A percentile compares a stretch with the other conserved stretches of the same genome.
Evolutionary conservation across 2,797 vertebrate species (phyloP).

Genomic region (Lepilemur septentrionalis): DNA sequence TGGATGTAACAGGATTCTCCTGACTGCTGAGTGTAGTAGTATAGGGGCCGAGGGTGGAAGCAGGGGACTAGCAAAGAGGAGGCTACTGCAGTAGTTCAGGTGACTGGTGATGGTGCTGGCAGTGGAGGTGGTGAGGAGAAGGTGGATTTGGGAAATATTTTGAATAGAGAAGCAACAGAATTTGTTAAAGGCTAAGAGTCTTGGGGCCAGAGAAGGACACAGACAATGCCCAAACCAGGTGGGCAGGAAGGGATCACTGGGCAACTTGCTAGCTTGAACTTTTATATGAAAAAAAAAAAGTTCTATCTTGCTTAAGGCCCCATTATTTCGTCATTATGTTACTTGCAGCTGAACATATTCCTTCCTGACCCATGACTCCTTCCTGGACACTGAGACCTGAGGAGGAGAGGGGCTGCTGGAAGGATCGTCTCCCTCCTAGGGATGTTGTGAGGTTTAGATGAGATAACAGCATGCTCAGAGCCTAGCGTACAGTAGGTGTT

Average conservation of each 20-base stretch:
- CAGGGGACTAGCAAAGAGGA: neutral
- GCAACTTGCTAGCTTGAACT: conserved; percentile 19
- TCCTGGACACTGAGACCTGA: neutral
- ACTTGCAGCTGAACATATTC: conserved; percentile 25
- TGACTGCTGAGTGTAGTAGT: neutral
- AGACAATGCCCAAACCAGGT: neutral
- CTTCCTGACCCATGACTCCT: neutral
- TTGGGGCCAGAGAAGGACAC: neutral
- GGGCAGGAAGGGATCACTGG: neutral
- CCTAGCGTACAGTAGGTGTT: neutral
- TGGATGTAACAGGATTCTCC: neutral
- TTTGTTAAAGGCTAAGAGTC: conserved; percentile 41
- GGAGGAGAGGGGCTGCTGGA: neutral
- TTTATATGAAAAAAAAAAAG: conserved; percentile 12
- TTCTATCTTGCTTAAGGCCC: conserved; percentile 21
- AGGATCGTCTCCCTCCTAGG: neutral
- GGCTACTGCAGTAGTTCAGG: neutral
- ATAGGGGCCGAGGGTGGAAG: neutral
- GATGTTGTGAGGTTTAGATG: neutral
- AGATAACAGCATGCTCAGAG: neutral
- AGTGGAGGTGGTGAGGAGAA: neutral
- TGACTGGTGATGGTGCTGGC: neutral
- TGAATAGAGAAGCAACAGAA: neutral
- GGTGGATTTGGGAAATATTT: neutral
- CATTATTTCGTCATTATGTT: conserved; percentile 13